These are phyloP conservation scores for Sebastes schlegelii DNA, from an alignment of 2,113 vertebrate genomes.

Conservation along the genomic window DNA sequence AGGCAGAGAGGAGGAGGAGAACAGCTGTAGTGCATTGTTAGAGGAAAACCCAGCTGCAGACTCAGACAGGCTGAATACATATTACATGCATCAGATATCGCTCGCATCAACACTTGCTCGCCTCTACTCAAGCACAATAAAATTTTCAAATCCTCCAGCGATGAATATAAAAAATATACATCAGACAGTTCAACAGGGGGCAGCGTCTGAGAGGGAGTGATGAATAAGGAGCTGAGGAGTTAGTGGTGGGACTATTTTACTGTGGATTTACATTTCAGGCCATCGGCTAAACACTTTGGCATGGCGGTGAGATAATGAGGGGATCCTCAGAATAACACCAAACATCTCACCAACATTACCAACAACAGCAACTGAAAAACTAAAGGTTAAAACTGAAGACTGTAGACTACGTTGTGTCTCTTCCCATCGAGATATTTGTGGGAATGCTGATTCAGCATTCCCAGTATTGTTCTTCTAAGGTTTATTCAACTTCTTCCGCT, in stretches of 20 bases:
- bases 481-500: no score
- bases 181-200: neutral
- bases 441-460: no score
- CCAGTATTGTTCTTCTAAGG: no score
- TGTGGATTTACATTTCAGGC: neutral
- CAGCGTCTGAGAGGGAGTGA: neutral
- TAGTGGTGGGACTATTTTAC: neutral
- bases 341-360: no score
- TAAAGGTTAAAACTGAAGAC: neutral
- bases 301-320: no score
- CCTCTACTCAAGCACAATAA: conserved; percentile 38
- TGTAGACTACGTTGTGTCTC: neutral
- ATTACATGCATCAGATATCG: conserved; percentile 24
- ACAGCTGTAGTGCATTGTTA: conserved; percentile 59
- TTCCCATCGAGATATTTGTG: neutral
- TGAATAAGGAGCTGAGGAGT: neutral
- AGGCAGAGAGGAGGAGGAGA: conserved; percentile 32
- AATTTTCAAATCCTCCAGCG: neutral
- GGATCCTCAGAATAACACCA: no score
- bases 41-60: conserved; percentile 45
- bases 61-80: neutral
- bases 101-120: conserved; percentile 22
- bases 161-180: neutral
- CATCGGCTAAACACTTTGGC: neutral
- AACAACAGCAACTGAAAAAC: neutral